Evolutionary conservation across 2,888 invertebrate genomes (phyloP).

Genomic region (Athalia rosae): DNA sequence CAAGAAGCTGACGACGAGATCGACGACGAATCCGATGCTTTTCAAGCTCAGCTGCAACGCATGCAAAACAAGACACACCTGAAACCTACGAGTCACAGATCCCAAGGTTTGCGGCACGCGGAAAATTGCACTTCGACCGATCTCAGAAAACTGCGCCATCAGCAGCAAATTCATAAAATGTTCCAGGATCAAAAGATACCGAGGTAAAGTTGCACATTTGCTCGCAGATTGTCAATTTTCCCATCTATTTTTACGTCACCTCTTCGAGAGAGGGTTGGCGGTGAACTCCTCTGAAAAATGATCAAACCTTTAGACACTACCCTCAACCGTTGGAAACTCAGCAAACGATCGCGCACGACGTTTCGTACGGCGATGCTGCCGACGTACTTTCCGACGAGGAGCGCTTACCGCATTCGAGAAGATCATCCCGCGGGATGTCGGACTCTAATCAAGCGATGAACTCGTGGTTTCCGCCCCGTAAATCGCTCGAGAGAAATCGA

Average conservation of each 20-base stretch:
- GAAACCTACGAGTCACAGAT: constrained; percentile 35
- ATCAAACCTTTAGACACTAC: constrained; percentile 20
- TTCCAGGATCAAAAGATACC: constrained; percentile 48
- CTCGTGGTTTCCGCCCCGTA: constrained; percentile 51
- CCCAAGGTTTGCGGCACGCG: constrained; percentile 48
- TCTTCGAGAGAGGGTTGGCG: background rate
- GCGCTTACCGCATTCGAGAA: constrained; percentile 42
- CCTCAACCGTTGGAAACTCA: constrained; percentile 19
- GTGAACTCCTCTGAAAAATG: background rate
- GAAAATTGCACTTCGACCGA: constrained; percentile 47
- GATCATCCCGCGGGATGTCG: constrained; percentile 3
- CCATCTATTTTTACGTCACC: background rate
- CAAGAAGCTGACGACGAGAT: constrained; percentile 62
- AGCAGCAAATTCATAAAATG: constrained; percentile 47
- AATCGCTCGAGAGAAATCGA: constrained; percentile 27
- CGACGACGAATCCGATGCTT: constrained; percentile 61
- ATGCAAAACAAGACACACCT: constrained; percentile 41
- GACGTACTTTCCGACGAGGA: constrained; percentile 58
- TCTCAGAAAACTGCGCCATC: constrained; percentile 49
- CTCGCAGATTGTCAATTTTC: background rate
- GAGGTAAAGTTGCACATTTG: background rate
- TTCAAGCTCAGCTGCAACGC: constrained; percentile 39
- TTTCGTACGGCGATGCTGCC: constrained; percentile 49
- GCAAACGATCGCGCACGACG: constrained; percentile 37
- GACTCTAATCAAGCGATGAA: constrained; percentile 46